A percentile compares a stretch with the other conserved stretches of the same genome.
Conservation (phyloP, 2,113 vertebrate genomes). For the Sphaerodactylus townsendi region DNA sequence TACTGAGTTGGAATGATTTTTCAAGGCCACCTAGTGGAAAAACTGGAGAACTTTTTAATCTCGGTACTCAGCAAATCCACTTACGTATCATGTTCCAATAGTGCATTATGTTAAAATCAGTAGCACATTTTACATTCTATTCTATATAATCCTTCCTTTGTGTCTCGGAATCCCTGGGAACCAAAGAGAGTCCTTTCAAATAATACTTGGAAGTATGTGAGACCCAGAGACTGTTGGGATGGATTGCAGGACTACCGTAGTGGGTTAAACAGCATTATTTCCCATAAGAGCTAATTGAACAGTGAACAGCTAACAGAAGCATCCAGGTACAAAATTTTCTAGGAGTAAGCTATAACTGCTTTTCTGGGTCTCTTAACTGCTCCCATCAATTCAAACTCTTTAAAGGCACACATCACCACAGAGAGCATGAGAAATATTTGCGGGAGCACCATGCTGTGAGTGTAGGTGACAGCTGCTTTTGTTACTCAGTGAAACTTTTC, state of each 20-base stretch:
- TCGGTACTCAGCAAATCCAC: background rate
- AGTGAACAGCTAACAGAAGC: no score
- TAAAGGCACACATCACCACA: no score
- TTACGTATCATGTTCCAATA: background rate
- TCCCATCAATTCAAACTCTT: no score
- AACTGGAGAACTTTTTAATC: background rate
- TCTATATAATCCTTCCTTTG: background rate
- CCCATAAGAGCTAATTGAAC: no score
- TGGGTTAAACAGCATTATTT: no score
- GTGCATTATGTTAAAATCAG: background rate
- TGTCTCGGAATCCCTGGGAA: background rate
- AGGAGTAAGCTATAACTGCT: no score
- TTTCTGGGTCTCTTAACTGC: no score
- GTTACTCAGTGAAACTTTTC: background rate
- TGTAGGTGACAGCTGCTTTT: background rate
- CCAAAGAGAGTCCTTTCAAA: background rate
- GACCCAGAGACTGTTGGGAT: no score
- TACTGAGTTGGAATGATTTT: background rate
- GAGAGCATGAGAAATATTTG: background rate
- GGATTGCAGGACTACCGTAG: no score
- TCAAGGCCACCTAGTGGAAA: conserved; percentile 22
- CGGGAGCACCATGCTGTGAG: background rate
- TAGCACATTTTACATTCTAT: background rate
- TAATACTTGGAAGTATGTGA: background rate
- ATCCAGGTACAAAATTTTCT: no score